phyloP scores from a whole-genome alignment of 2,797 vertebrate genomes.

The Diglossa cyanea region DNA sequence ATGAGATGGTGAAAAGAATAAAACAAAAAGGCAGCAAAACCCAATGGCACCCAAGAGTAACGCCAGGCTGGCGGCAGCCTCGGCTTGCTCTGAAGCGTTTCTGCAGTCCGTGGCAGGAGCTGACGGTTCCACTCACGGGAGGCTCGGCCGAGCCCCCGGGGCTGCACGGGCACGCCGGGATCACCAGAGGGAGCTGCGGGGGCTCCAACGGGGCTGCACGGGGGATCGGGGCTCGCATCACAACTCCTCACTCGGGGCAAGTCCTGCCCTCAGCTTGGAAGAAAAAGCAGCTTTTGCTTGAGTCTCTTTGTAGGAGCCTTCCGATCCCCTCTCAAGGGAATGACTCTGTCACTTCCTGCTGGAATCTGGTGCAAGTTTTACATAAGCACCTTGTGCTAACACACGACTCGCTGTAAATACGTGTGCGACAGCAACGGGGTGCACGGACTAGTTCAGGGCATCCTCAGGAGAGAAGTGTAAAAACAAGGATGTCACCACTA shows the following conservation, averaged over 20 bases:
- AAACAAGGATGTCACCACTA: neutral
- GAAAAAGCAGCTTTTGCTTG: neutral
- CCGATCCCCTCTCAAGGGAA: neutral
- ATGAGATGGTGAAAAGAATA: neutral
- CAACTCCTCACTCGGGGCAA: neutral
- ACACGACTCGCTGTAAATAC: neutral
- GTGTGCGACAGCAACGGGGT: neutral
- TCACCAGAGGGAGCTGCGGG: conserved; percentile 65
- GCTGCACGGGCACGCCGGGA: conserved; percentile 30
- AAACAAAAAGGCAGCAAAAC: neutral
- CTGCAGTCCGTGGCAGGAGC: neutral
- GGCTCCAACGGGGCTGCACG: neutral
- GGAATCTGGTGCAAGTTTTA: neutral
- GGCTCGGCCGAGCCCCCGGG: neutral
- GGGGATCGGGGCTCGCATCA: neutral
- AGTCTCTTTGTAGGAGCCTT: neutral
- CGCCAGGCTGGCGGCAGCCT: neutral
- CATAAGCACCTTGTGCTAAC: neutral
- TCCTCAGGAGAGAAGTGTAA: neutral
- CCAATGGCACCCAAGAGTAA: neutral
- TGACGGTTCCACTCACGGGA: accelerated
- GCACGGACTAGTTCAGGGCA: neutral
- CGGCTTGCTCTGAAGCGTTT: neutral
- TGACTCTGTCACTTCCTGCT: neutral
- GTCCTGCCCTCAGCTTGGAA: accelerated